Conservation (phyloP, 2,797 vertebrate genomes). For the Rachycentron canadum region DNA sequence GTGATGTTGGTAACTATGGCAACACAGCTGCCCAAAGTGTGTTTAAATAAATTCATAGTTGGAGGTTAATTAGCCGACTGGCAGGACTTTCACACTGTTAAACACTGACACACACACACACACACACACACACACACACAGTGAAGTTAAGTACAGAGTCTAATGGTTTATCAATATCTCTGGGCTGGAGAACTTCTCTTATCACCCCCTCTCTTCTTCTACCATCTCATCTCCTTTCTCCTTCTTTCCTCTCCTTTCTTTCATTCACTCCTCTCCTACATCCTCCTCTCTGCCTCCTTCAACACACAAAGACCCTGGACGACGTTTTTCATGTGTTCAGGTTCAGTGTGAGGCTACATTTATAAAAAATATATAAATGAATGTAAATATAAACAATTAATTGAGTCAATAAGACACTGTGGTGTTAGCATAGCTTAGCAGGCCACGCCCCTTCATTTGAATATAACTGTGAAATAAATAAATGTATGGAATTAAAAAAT, state of each 20-base stretch:
- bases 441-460: no score
- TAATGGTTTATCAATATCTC: neutral
- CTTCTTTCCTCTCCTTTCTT: no score
- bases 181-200: neutral
- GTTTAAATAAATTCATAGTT: slow-evolving; percentile 39
- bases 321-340: no score
- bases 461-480: no score
- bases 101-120: slow-evolving; percentile 10
- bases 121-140: slow-evolving; percentile 26
- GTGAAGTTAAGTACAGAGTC: neutral
- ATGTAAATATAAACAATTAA: no score
- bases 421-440: no score
- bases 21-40: slow-evolving; percentile 32
- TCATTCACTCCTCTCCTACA: no score
- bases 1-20: slow-evolving; percentile 44
- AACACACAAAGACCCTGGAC: no score
- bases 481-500: no score
- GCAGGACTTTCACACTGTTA: slow-evolving; percentile 5
- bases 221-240: neutral
- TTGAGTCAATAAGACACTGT: no score
- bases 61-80: slow-evolving; percentile 38
- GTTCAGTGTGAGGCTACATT: no score
- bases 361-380: no score
- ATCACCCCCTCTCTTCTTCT: fast-evolving
- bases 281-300: neutral